These are phyloP conservation scores for Picus viridis DNA, from an alignment of 2,797 vertebrate genomes.

Conservation along the genomic window DNA sequence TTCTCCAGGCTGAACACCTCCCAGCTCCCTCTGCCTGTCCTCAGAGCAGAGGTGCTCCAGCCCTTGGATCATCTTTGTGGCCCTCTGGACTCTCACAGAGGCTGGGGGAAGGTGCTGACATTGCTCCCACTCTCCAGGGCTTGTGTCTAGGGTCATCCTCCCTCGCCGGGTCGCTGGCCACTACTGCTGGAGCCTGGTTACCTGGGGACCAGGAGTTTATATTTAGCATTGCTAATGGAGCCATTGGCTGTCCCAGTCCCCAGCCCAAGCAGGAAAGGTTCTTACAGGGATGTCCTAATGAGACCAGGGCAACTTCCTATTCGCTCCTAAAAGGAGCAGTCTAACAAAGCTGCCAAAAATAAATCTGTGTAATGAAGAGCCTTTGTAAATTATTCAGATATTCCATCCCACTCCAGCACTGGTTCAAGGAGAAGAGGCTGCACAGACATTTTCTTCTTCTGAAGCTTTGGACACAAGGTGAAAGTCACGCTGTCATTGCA, in stretches of 20 bases:
- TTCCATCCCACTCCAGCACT: background rate
- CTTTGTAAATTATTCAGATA: conserved; percentile 67
- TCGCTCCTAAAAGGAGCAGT: conserved; percentile 34
- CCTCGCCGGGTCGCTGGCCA: background rate
- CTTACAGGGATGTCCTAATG: background rate
- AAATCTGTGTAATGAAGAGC: conserved; percentile 57
- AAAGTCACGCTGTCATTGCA: background rate
- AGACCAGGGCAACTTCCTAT: conserved; percentile 16
- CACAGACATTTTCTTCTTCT: conserved; percentile 34
- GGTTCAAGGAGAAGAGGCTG: background rate
- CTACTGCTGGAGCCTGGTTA: background rate
- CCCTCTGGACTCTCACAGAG: background rate
- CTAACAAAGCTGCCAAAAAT: conserved; percentile 59
- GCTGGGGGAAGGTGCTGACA: background rate
- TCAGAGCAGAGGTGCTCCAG: too few species aligned
- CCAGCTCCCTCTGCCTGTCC: too few species aligned
- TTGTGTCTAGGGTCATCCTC: background rate
- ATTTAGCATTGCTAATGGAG: background rate
- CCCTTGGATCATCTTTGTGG: too few species aligned
- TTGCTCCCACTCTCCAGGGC: background rate
- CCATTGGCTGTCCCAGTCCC: background rate
- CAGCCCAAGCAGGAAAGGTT: background rate
- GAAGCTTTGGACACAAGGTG: conserved; percentile 2
- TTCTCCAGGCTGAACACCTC: too few species aligned
- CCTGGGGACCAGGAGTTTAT: background rate